Conservation (phyloP, 1,140 invertebrate species). For the Drosophila prosaltans region DNA sequence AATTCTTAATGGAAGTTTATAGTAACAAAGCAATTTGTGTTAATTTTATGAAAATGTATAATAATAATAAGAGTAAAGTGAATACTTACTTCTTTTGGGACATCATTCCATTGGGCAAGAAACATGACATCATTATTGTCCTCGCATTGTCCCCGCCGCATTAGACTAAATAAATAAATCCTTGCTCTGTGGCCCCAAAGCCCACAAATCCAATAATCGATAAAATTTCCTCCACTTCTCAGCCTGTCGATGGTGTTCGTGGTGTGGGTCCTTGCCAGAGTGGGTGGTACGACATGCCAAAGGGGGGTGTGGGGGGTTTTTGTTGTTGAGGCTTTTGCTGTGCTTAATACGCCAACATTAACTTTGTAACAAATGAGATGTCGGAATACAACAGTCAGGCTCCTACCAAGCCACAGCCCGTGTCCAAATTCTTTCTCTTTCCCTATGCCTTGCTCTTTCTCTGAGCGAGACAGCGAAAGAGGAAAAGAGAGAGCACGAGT, state of each 20-base stretch:
- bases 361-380: conserved; percentile 82
- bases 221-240: conserved; percentile 42
- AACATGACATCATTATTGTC: conserved; percentile 17
- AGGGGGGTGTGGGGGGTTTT: conserved; percentile 38
- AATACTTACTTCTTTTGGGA: background rate
- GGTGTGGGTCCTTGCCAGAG: background rate
- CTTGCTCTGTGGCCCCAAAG: conserved; percentile 5
- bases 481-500: conserved; percentile 5
- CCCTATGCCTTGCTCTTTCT: conserved; percentile 16
- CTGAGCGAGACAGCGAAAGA: background rate
- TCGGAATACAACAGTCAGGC: conserved; percentile 78
- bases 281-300: background rate
- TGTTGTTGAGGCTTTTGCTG: conserved; percentile 77
- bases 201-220: conserved; percentile 75
- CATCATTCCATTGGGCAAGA: background rate
- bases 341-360: conserved; percentile 81
- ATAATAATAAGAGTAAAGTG: background rate
- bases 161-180: conserved; percentile 14
- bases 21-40: too few relatives aligned
- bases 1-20: too few relatives aligned
- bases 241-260: background rate
- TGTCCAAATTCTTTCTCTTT: conserved; percentile 13
- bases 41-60: background rate
- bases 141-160: background rate
- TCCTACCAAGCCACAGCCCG: conserved; percentile 45